Evolutionary conservation across 2,888 invertebrate species (phyloP).

Genomic region (Ariolimax columbianus): DNA sequence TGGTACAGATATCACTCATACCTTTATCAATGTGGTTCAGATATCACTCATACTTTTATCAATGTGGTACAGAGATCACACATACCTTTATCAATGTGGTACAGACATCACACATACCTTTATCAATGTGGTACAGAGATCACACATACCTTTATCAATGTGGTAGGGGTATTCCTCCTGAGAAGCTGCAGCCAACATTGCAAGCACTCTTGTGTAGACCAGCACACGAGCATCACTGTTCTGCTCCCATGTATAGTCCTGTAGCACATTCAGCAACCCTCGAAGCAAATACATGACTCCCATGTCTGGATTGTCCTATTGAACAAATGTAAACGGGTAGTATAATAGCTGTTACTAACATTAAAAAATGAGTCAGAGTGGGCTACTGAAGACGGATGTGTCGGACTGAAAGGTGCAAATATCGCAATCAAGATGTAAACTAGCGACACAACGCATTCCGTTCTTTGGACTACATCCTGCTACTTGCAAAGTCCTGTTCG

Average conservation of each 20-base stretch:
- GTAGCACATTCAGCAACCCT: conserved; percentile 89
- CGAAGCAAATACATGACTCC: conserved; percentile 90
- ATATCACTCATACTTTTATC: no score
- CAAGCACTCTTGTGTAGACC: conserved; percentile 87
- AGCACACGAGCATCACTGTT: conserved; percentile 83
- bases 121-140: background rate
- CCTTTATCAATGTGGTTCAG: conserved; percentile 91
- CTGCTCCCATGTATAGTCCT: conserved; percentile 78
- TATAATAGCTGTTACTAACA: no score
- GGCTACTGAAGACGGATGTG: no score
- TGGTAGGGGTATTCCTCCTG: conserved; percentile 92
- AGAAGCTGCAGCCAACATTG: conserved; percentile 87
- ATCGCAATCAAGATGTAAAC: no score
- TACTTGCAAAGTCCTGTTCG: no score
- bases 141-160: conserved; percentile 86
- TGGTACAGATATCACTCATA: conserved; percentile 70
- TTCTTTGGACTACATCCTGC: no score
- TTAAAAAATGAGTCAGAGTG: no score
- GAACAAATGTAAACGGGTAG: no score
- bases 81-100: no score
- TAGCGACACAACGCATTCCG: no score
- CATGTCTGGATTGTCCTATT: conserved; percentile 91
- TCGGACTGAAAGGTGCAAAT: no score
- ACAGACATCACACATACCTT: background rate
- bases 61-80: no score